Evolutionary conservation across 2,113 vertebrate species (phyloP), one percentile per base, ranked within the genome.

Genomic region (Apodemus speciosus): DNA sequence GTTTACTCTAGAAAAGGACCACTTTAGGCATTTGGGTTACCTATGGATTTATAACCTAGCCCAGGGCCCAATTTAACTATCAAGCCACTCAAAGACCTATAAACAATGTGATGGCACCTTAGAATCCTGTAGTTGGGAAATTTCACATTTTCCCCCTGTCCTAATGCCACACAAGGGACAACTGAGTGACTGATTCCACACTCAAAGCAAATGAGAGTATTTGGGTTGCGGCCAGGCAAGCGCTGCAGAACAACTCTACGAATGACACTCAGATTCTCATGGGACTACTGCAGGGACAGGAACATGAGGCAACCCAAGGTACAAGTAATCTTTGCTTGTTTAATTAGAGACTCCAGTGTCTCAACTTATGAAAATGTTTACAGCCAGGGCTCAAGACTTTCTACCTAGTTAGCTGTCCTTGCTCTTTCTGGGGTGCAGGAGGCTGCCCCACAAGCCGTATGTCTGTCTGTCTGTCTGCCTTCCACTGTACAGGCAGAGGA

Each of bases 261-360:
- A 35, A n/a, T n/a, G n/a, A n/a, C 43, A 92, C 49, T 89, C 79
- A 80, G 73, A 56, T 92, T 93, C 97, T 97, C 77, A 88, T 23
- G 71, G 93, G 83, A 93, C 85, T 91, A 86, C 49, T 83, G 69
- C 11, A 87, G 88, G 84, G 58, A n/a, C 32, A 94, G 66, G 56
- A 88, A 90, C 88, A 79, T 56, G 93, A 94, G 83, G 81, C 92
- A 91, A 79, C 27, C 81, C 90, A 95, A 73, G 93, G 79, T 88
- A 94, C 94, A 95, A 97, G 94, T 90, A 93, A 86, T 66, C 53
- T 80, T 93, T 38, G 51, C 58, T 16, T 49, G 83, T 80, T 91
- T 79, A 91, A 88, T 86, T 77, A 94, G 80, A 90, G 38, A 92
- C 92, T 95, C 95, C 95, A 97, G 96, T 97, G 96, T 97, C 88